Evolutionary conservation across 2,888 invertebrate genomes (phyloP), one percentile per base, ranked within the genome.

Genomic region (Dyspetes luteomarginatus): DNA sequence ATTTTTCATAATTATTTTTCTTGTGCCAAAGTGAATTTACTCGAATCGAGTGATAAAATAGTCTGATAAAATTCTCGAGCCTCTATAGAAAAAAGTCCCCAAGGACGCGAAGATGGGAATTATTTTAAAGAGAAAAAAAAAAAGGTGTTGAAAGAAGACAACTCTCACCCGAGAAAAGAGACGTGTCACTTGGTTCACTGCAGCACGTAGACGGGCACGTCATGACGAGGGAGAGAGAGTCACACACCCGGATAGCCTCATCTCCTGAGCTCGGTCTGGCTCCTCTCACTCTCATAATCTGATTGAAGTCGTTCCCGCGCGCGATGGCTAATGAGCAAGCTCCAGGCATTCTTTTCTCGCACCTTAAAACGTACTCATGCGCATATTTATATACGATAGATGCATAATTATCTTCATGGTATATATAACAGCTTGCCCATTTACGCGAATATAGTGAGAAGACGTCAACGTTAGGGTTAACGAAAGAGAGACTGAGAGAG

Each of bases 291-390:
- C 76, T 82, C 76, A 85, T 84, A 89, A 90, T 90, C 89, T 87
- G 89, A 90, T 90, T 85, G 86, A 89, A 88, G 86, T 83, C 82
- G 76, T 84, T 85, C 78, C 73, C 68, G 52, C 62, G 72, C 65
- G 52, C 73, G 83, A 84, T 85, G 84, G 85, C 86, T 90, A 90
- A 90, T 89, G 88, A 90, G 87, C 85, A 86, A 84, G 84, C 85
- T 87, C 85, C 80, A 85, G 79, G 85, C 88, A 88, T 89, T 88
- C 86, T 88, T 75, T 89, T 87, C 88, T 87, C 88, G 85, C 87
- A 75, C 75, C 75, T 80, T 75, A 12, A 43, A 26, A 45, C 17
- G 58, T 5, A 79, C 81, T 78, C 84, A 82, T 82, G 84, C 85
- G 85, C 87, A n/a, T n/a, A n/a, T n/a, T n/a, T n/a, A n/a, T n/a